These are phyloP conservation scores for Cotesia vestalis DNA, from an alignment of 1,140 invertebrate genomes.

Conservation along the genomic window DNA sequence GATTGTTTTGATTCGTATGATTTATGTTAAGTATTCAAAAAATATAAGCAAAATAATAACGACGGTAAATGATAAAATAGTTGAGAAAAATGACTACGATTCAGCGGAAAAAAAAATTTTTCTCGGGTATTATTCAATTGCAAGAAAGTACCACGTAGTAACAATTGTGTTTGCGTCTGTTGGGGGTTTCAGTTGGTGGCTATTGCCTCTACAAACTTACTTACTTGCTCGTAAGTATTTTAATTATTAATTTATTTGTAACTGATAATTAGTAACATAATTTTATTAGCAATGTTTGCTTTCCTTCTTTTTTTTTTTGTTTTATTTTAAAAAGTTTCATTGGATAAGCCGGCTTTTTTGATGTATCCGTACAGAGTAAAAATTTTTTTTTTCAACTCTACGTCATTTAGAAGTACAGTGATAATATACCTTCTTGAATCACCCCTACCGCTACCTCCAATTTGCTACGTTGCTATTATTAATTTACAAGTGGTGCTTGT, in stretches of 20 bases:
- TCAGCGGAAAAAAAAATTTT: conserved; percentile 17
- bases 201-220: conserved; percentile 21
- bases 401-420: background rate
- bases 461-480: background rate
- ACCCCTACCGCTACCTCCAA: background rate
- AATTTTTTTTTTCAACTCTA: background rate
- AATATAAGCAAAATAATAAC: conserved; percentile 2
- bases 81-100: background rate
- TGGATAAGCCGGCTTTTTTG: background rate
- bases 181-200: conserved; percentile 11
- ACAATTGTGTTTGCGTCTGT: background rate
- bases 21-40: background rate
- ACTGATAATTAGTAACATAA: background rate
- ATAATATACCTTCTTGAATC: background rate
- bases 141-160: background rate
- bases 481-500: conserved; percentile 1
- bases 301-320: no score
- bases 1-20: conserved; percentile 2
- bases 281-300: no score
- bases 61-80: background rate
- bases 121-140: background rate
- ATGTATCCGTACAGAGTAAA: background rate
- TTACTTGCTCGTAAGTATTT: conserved; percentile 21
- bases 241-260: background rate
- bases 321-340: no score